Evolutionary conservation across 1,140 invertebrate species (phyloP).

Genomic region (Musca domestica): DNA sequence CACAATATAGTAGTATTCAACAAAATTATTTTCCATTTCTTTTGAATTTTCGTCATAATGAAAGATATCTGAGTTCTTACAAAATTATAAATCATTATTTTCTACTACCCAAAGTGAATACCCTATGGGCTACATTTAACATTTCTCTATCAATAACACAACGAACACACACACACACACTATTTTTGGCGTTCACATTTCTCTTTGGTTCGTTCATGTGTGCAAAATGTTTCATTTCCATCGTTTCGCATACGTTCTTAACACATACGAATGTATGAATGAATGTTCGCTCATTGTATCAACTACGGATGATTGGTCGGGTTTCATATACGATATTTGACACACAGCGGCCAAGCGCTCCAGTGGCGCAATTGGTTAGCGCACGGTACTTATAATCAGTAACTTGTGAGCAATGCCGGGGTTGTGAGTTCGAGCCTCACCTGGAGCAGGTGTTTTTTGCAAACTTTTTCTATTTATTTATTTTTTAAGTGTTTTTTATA

Average conservation of each 20-base stretch:
- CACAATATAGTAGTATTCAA: no score
- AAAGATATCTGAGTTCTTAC: no score
- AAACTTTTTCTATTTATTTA: not conserved
- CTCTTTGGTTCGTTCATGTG: not conserved
- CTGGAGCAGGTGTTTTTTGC: conserved; percentile 56
- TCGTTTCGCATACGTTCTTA: not conserved
- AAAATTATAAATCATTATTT: no score
- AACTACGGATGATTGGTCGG: no score
- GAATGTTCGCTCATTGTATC: not conserved
- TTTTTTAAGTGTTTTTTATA: conserved; percentile 1
- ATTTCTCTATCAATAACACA: not conserved
- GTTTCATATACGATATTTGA: conserved; percentile 18
- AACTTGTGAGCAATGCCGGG: conserved; percentile 80
- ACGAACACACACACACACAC: not conserved
- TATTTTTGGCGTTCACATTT: not conserved
- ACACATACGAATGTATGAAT: not conserved
- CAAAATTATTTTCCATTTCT: no score
- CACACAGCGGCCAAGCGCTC: conserved; percentile 55
- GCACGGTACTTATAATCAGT: conserved; percentile 94
- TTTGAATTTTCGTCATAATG: no score
- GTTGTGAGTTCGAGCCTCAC: conserved; percentile 95
- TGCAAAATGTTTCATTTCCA: not conserved
- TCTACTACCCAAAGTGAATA: no score
- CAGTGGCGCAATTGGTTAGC: conserved; percentile 97
- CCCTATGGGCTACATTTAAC: no score